Evolutionary conservation across 2,888 invertebrate species (phyloP).

Genomic region (Baronia brevicornis): DNA sequence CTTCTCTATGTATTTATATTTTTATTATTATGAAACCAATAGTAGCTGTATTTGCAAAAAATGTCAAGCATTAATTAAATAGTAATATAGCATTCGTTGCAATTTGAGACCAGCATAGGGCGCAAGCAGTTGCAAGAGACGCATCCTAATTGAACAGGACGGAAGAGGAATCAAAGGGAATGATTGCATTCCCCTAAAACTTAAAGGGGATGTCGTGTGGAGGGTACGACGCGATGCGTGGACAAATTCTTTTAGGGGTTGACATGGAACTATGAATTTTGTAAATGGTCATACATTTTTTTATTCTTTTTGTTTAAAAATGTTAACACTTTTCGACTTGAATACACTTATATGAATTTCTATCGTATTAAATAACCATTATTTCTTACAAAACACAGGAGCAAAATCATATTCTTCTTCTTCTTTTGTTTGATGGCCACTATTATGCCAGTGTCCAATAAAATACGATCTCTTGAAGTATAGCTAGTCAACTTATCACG

Average conservation of each 20-base stretch:
- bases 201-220: slow-evolving; percentile 51
- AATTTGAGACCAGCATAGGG: slow-evolving; percentile 38
- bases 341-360: no score
- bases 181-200: slow-evolving; percentile 67
- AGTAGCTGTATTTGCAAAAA: slow-evolving; percentile 7
- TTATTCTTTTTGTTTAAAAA: not conserved
- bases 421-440: no score
- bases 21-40: no score
- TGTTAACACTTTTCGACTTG: no score
- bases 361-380: no score
- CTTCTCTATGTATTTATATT: no score
- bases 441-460: no score
- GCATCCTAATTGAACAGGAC: slow-evolving; percentile 72
- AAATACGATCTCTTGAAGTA: no score
- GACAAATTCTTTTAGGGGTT: slow-evolving; percentile 60
- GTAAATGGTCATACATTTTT: not conserved
- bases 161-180: slow-evolving; percentile 71
- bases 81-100: slow-evolving; percentile 27
- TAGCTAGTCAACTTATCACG: no score
- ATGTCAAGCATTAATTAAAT: slow-evolving; percentile 28
- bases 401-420: no score
- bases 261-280: slow-evolving; percentile 16
- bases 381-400: no score
- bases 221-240: slow-evolving; percentile 63
- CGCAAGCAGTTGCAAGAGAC: slow-evolving; percentile 54